Percentiles rank a stretch among this genome's conserved stretches.
phyloP scores from a whole-genome alignment of 2,888 invertebrate species.

The Tipula helvola region DNA sequence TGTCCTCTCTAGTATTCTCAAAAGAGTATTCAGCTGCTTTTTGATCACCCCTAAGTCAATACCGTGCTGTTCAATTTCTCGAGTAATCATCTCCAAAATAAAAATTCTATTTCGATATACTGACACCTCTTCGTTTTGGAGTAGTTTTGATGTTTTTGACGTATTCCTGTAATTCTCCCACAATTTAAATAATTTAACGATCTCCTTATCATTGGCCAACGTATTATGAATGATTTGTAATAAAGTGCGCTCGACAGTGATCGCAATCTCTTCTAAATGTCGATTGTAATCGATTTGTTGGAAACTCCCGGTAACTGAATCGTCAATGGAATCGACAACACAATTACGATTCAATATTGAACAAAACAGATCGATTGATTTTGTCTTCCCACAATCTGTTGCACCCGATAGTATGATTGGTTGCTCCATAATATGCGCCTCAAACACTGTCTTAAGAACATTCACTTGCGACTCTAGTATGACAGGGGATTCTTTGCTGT shows the following conservation, averaged over 20 bases:
- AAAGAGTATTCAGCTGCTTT: neutral
- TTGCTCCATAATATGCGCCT: conserved; percentile 86
- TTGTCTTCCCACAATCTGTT: conserved; percentile 34
- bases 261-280: conserved; percentile 55
- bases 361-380: conserved; percentile 31
- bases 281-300: conserved; percentile 61
- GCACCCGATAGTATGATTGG: conserved; percentile 53
- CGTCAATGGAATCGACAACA: conserved; percentile 33
- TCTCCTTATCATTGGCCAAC: conserved; percentile 13
- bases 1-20: conserved; percentile 32
- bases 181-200: neutral
- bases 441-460: conserved; percentile 63
- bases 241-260: conserved; percentile 24
- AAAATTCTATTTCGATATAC: neutral
- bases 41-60: neutral
- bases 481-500: conserved; percentile 33
- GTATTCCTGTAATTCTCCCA: neutral
- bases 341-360: conserved; percentile 29
- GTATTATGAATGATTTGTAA: conserved; percentile 22
- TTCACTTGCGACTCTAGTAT: conserved; percentile 47
- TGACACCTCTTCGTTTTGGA: neutral
- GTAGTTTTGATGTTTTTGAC: neutral
- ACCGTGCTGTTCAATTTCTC: neutral
- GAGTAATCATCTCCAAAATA: neutral
- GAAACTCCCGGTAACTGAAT: conserved; percentile 66